Conservation (phyloP, 1,140 invertebrate genomes). For the Papilio aristodemus region DNA sequence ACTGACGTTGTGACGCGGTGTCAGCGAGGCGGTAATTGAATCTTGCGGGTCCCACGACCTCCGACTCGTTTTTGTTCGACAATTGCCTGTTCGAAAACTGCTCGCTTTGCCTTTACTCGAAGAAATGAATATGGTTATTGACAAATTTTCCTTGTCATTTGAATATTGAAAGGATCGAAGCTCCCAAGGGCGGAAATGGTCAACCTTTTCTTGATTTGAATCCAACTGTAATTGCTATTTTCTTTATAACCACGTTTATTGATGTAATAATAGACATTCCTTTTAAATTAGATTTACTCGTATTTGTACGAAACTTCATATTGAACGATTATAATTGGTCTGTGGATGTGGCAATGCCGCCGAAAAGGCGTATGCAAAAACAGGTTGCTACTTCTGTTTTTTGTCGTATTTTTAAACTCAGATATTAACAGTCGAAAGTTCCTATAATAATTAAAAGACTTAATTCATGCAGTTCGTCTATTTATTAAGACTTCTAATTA, state of each 20-base stretch:
- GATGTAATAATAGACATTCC: conserved; percentile 7
- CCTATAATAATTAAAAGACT: too few species aligned
- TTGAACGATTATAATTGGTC: too few species aligned
- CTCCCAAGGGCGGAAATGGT: conserved; percentile 11
- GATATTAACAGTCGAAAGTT: too few species aligned
- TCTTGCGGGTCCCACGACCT: conserved; percentile 45
- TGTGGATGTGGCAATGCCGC: too few species aligned
- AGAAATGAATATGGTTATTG: conserved; percentile 32
- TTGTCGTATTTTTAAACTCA: too few species aligned
- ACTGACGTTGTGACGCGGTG: conserved; percentile 48
- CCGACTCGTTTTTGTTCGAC: conserved; percentile 34
- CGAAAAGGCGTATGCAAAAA: too few species aligned
- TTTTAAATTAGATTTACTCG: conserved; percentile 27
- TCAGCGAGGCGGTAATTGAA: conserved; percentile 54
- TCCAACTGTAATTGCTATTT: background rate
- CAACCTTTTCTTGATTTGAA: conserved; percentile 29
- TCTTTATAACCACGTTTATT: background rate
- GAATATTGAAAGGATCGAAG: conserved; percentile 22
- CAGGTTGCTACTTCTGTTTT: too few species aligned
- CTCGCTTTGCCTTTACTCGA: conserved; percentile 31
- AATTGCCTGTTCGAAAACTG: conserved; percentile 44
- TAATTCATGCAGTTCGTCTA: too few species aligned
- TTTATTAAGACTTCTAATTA: too few species aligned
- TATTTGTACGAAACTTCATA: too few species aligned
- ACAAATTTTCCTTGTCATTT: conserved; percentile 33